Conservation (phyloP, 2,113 vertebrate genomes). For the Physeter macrocephalus region DNA sequence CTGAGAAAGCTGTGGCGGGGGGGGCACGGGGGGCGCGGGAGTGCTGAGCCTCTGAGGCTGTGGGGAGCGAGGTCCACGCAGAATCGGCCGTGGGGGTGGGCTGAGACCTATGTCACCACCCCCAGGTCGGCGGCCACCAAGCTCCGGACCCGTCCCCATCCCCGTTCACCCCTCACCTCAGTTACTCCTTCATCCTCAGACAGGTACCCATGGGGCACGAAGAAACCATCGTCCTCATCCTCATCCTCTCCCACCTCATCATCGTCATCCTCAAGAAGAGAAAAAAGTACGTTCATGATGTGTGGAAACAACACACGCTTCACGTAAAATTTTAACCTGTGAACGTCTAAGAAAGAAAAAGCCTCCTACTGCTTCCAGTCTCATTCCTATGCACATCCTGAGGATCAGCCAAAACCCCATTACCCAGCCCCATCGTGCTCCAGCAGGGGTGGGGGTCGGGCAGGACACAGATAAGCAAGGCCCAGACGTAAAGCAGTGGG, state of each 20-base stretch:
- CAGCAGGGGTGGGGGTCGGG: no score
- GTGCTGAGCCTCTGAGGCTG: neutral
- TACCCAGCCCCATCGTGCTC: neutral
- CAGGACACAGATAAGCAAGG: neutral
- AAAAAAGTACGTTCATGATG: neutral
- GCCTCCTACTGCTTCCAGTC: no score
- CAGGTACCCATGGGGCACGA: conserved; percentile 97
- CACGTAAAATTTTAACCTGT: neutral
- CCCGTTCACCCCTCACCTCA: conserved; percentile 76
- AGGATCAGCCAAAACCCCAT: neutral
- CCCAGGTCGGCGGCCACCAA: neutral
- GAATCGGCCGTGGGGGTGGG: accelerated
- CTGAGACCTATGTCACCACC: accelerated
- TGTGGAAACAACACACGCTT: neutral
- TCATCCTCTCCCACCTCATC: conserved; percentile 92
- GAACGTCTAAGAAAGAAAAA: neutral
- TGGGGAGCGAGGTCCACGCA: neutral
- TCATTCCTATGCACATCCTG: accelerated
- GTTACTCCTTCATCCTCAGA: conserved; percentile 95
- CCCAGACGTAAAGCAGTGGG: neutral
- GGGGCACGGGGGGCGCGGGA: no score
- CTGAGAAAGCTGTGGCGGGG: neutral
- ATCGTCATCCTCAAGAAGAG: conserved; percentile 88
- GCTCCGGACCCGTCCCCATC: accelerated
- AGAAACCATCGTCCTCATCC: conserved; percentile 96